These are phyloP conservation scores for Dromas ardeola DNA, from an alignment of 2,113 vertebrate genomes.

Conservation along the genomic window DNA sequence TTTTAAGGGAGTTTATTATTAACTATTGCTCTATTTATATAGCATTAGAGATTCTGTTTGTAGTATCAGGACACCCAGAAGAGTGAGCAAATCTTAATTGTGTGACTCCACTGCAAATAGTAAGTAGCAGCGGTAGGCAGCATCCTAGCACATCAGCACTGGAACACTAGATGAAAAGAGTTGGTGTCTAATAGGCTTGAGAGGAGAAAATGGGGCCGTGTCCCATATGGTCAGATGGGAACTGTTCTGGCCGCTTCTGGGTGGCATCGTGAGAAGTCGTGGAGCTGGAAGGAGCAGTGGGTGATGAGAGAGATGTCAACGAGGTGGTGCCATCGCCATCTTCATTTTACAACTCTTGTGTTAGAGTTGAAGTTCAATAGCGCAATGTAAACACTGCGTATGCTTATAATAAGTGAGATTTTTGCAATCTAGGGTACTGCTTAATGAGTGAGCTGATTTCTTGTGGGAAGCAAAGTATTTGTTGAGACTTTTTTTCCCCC, in stretches of 20 bases:
- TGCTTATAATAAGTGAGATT: neutral
- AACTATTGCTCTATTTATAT: neutral
- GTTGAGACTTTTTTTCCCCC: neutral
- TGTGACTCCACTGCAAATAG: neutral
- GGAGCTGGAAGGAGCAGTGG: neutral
- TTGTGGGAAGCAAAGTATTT: neutral
- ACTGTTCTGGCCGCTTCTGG: neutral
- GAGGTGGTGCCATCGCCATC: neutral
- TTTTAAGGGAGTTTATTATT: neutral
- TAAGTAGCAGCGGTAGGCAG: neutral
- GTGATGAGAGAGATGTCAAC: neutral
- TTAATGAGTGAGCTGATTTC: neutral
- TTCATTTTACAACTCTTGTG: neutral
- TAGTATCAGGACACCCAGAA: neutral
- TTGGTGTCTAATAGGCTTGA: neutral
- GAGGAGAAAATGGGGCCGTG: neutral
- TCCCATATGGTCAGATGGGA: neutral
- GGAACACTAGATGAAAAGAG: neutral
- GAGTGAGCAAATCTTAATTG: neutral
- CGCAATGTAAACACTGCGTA: neutral
- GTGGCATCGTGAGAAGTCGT: neutral
- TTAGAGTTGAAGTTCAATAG: neutral
- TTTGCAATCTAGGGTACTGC: neutral
- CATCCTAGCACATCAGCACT: neutral
- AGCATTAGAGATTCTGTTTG: neutral